Evolutionary conservation across 2,888 invertebrate species (phyloP), one percentile per base, ranked within the genome.

Genomic region (Dichetophora obliterata): DNA sequence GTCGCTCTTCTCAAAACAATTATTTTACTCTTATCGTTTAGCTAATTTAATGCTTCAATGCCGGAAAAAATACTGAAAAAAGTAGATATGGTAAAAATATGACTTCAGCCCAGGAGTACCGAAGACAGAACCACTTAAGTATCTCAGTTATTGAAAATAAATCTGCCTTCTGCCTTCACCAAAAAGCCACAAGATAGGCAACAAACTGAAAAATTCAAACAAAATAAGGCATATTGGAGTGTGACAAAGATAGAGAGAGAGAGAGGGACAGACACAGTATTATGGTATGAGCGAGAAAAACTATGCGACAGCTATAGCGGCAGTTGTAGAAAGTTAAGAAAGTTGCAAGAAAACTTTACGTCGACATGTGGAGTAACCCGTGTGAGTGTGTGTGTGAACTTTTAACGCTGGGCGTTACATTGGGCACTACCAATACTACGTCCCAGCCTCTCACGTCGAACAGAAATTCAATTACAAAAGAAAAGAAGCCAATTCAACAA

Each of bases 391-490:
- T 54, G n/a, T 54, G 6, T 54, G 54, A 19, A 19, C 19, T 6
- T 19, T 54, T 54, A 54, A 9, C 19, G 31, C 61, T 24, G 61
- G 16, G 61, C 61, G 61, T 61, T 22, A n/a, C 19, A 54, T 54
- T 19, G 19, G 54, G 54, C 19, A 19, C 22, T 54, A 19, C 54
- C 54, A 8, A 54, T 14, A 43, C 43, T 11, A 1, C 43, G 43
- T 14, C 14, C 14, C 43, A 43, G 1, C 11, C 43, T 14, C 43
- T 43, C 14, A 2, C 31, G 31, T 43, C 43, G 14, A 43, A 43
- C 43, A 11, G 63, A 63, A 27, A 63, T 63, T 63, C 63, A 63
- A 63, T 63, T 63, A 63, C 63, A 63, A 24, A 59, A 24, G 9
- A 63, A 63, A 11, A 63, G n/a, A 27, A 63, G 19, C n/a, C 63